Evolutionary conservation across 2,888 invertebrate genomes (phyloP), one percentile per base, ranked within the genome.

Genomic region (Meandrusa payeni): DNA sequence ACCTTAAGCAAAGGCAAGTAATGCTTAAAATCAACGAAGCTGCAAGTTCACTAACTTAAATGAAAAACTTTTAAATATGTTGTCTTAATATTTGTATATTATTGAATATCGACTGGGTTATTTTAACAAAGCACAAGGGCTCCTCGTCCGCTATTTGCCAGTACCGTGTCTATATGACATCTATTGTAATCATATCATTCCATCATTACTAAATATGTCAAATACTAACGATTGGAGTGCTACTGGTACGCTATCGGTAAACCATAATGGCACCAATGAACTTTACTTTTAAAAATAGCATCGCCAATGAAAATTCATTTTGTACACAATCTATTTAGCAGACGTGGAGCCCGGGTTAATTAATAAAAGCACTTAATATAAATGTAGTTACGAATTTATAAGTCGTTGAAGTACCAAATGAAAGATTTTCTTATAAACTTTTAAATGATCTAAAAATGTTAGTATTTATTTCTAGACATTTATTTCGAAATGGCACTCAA

Each of bases 401-500:
- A 9, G 2, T 36, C 19, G 20, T 28, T 37, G 37, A 12, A 34
- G 19, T 38, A 33, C 31, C 39, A 48, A 29, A 44, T 36, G 17
- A 38, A 44, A 23, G 28, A 26, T 20, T 22, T n/a, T n/a, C n/a
- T n/a, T n/a, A n/a, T n/a, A n/a, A n/a, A 20, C n/a, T 34, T 20
- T 15, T 24, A 39, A 45, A 27, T 26, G 24, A 23, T 33, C n/a
- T 41, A 15, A 13, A 26, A 33, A 33, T 11, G 22, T 33, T 41
- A 20, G 9, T 19, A 13, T 31, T 26, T n/a, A 11, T 38, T 43
- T 47, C 33, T 44, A 33, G 27, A 41, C 28, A 33, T 37, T 36
- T 33, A 33, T 28, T 38, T 19, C 32, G 5, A 33, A 28, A 52
- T 50, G 48, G 48, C 48, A 48, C 46, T 44, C 43, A 41, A 44